A percentile compares a stretch with the other conserved stretches of the same genome.
Conservation (phyloP, 2,113 vertebrate genomes). For the Hydropotes inermis region DNA sequence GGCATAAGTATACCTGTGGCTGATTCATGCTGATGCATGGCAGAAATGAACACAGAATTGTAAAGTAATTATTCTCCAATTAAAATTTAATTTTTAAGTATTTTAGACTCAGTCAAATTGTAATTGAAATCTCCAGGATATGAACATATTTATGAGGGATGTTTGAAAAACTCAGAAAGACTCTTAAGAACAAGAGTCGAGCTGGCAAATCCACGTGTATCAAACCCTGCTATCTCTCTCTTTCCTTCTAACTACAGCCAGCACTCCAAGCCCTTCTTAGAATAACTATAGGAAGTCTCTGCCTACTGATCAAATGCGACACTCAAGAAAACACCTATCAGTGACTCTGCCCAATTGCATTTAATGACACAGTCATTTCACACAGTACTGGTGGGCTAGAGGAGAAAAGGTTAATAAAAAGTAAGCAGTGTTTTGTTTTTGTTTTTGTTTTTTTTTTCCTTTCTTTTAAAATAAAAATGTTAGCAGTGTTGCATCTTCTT, state of each 20-base stretch:
- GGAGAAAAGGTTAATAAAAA: not conserved
- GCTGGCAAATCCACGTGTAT: too few relatives aligned
- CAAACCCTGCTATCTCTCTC: not conserved
- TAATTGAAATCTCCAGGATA: not conserved
- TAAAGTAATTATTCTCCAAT: not conserved
- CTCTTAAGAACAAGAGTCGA: not conserved
- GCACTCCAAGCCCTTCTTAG: not conserved
- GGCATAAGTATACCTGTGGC: not conserved
- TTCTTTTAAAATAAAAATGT: not conserved
- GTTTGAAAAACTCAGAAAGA: not conserved
- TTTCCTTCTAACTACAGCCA: not conserved
- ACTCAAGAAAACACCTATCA: not conserved
- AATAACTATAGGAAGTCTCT: not conserved
- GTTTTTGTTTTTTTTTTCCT: too few relatives aligned
- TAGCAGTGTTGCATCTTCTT: not conserved
- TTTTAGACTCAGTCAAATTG: not conserved
- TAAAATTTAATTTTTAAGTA: not conserved
- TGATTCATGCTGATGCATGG: not conserved
- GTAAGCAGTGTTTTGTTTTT: not conserved
- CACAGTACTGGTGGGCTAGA: not conserved
- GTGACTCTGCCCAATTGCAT: not conserved
- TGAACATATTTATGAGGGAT: not conserved
- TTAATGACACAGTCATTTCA: not conserved
- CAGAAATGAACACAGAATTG: not conserved
- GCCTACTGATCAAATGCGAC: not conserved